Evolutionary conservation across 2,113 vertebrate species (phyloP).

Genomic region (Saiga tatarica): DNA sequence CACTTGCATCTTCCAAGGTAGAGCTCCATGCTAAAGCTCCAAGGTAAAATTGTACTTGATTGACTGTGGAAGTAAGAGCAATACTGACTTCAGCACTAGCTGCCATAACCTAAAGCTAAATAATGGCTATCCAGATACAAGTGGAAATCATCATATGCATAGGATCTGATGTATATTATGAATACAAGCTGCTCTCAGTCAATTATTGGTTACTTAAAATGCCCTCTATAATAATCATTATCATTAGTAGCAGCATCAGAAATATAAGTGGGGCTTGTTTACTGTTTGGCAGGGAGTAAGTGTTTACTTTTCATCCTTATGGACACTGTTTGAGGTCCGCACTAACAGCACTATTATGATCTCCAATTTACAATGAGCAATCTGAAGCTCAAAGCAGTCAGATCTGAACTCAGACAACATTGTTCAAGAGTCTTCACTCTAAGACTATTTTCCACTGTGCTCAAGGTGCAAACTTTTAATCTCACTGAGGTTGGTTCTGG

Average conservation of each 20-base stretch:
- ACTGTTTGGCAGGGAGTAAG: neutral
- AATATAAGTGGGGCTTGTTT: neutral
- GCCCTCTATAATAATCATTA: neutral
- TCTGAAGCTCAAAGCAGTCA: neutral
- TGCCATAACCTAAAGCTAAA: neutral
- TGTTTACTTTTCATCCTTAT: neutral
- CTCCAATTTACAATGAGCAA: neutral
- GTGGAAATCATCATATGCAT: neutral
- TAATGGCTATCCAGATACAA: neutral
- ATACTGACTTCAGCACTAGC: neutral
- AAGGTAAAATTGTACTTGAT: neutral
- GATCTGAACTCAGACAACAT: neutral
- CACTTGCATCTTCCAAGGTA: neutral
- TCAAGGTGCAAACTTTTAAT: neutral
- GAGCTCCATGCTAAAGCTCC: neutral
- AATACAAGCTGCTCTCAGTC: neutral
- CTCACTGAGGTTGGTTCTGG: neutral
- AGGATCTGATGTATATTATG: neutral
- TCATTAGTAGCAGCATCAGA: too few species aligned
- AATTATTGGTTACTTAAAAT: neutral
- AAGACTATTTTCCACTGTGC: neutral
- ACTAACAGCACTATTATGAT: neutral
- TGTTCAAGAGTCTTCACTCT: neutral
- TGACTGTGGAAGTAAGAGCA: neutral
- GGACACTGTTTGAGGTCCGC: neutral